phyloP scores from a whole-genome alignment of 2,797 vertebrate species.

The Chiroxiphia lanceolata region DNA sequence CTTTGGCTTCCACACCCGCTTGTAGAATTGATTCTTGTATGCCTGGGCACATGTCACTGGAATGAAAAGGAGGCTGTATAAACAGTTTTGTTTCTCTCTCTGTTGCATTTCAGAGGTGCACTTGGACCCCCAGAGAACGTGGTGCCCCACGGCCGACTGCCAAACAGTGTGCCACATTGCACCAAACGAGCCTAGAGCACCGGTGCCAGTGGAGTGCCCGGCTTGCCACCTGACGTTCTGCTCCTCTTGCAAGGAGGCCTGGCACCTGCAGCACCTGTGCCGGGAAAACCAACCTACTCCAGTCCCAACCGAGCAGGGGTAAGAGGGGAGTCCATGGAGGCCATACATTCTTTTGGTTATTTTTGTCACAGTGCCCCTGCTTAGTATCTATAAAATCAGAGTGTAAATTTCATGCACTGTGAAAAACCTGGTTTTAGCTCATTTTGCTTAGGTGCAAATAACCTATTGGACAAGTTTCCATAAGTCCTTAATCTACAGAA shows the following conservation, averaged over 20 bases:
- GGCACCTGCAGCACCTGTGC: conserved; percentile 82
- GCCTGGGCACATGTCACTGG: not conserved
- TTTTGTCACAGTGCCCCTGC: not conserved
- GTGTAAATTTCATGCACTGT: not conserved
- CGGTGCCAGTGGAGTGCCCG: conserved; percentile 80
- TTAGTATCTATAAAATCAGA: not conserved
- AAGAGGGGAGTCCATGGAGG: conserved; percentile 11
- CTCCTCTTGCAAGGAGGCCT: conserved; percentile 85
- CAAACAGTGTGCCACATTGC: conserved; percentile 86
- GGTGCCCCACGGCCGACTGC: conserved; percentile 90
- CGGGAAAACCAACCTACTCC: conserved; percentile 76
- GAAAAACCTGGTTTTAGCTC: not conserved
- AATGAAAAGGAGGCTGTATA: not conserved
- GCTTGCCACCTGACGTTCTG: conserved; percentile 86
- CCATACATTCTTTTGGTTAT: accelerated
- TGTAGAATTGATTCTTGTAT: accelerated
- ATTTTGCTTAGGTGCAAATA: not conserved
- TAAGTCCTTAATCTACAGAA: not conserved
- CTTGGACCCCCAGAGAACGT: conserved; percentile 88
- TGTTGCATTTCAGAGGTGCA: conserved; percentile 83
- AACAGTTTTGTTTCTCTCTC: not conserved
- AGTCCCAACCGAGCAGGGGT: conserved; percentile 81
- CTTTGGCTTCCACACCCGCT: not conserved
- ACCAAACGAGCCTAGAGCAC: conserved; percentile 69
- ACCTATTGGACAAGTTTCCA: not conserved